These are phyloP conservation scores for Zoanthus sansibaricus DNA, from an alignment of 92 coral and sea anemone genomes.

Conservation along the genomic window DNA sequence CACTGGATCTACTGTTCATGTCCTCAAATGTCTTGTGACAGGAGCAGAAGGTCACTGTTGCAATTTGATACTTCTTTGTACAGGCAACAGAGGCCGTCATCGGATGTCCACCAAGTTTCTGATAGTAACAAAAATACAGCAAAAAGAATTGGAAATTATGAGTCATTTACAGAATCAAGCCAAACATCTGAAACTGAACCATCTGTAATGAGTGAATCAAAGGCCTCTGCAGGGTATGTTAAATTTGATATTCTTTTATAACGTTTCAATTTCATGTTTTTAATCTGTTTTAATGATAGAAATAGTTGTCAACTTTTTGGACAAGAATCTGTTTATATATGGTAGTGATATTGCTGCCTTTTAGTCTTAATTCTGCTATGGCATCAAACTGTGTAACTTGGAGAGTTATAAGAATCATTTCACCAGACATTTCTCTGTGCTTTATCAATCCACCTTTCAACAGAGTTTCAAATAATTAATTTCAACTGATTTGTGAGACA, in stretches of 20 bases:
- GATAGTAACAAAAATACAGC: slow-evolving; percentile 2
- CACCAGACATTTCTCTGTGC: not conserved
- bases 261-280: not conserved
- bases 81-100: not conserved
- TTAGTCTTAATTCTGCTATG: not conserved
- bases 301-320: not conserved
- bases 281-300: not conserved
- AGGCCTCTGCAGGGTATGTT: not conserved
- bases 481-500: not conserved
- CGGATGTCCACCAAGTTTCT: not conserved
- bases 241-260: not conserved
- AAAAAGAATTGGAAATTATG: not conserved
- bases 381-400: not conserved
- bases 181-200: not conserved
- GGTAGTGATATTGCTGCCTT: not conserved
- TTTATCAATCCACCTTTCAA: not conserved
- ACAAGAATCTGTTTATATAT: not conserved
- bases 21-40: not conserved
- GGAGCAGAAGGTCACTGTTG: slow-evolving; percentile 28
- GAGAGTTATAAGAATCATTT: not conserved
- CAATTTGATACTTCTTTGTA: not conserved
- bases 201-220: not conserved
- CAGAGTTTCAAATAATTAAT: not conserved
- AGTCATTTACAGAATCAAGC: not conserved
- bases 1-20: not conserved